phyloP scores from a whole-genome alignment of 2,888 invertebrate species.

The Troglohyphantes excavatus region DNA sequence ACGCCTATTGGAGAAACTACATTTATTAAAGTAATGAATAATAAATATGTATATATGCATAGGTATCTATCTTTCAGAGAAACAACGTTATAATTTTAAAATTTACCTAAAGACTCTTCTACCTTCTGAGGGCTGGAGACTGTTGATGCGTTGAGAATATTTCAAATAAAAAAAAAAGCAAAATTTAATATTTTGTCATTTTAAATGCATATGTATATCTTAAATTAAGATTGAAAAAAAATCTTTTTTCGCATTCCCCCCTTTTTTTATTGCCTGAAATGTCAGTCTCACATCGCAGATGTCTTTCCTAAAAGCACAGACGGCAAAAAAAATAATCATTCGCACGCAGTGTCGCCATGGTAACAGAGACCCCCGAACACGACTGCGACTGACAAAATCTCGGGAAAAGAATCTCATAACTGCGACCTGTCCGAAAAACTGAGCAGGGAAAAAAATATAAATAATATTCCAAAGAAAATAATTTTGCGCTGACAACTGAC shows the following conservation, averaged over 20 bases:
- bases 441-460: constrained; percentile 7
- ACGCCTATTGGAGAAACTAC: too few relatives aligned
- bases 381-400: constrained; percentile 62
- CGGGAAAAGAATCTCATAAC: constrained; percentile 61
- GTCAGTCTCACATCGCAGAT: constrained; percentile 44
- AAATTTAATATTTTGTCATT: too few relatives aligned
- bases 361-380: constrained; percentile 42
- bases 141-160: too few relatives aligned
- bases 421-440: constrained; percentile 50
- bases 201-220: background rate
- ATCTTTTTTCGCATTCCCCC: background rate
- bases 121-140: too few relatives aligned
- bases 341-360: constrained; percentile 39
- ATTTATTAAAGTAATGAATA: too few relatives aligned
- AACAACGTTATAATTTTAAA: too few relatives aligned
- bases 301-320: constrained; percentile 34
- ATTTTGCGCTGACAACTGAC: constrained; percentile 53
- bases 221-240: background rate
- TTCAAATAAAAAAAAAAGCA: too few relatives aligned
- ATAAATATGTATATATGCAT: too few relatives aligned
- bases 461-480: background rate
- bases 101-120: too few relatives aligned
- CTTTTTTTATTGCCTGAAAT: constrained; percentile 29
- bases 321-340: background rate
- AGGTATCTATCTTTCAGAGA: too few relatives aligned